A percentile compares a stretch with the other conserved stretches of the same genome.
phyloP scores from a whole-genome alignment of 2,797 vertebrate genomes.

The Tachyglossus aculeatus region DNA sequence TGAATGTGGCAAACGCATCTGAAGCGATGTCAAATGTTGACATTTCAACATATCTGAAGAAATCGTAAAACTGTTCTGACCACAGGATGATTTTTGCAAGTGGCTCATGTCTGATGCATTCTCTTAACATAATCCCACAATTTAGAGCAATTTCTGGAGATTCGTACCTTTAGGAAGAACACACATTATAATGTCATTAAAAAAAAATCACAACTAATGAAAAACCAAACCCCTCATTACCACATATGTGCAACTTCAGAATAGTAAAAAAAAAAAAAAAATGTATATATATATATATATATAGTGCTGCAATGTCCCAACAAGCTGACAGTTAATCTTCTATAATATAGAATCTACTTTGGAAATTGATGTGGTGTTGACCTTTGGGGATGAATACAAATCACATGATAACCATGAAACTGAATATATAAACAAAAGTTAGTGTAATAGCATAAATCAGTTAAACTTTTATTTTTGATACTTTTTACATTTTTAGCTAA shows the following conservation, averaged over 20 bases:
- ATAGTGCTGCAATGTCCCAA: too few relatives aligned
- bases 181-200: neutral
- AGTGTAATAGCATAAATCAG: neutral
- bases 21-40: slow-evolving; percentile 98
- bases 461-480: neutral
- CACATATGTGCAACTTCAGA: too few relatives aligned
- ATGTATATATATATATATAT: too few relatives aligned
- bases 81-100: slow-evolving; percentile 95
- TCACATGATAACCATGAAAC: neutral
- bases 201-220: too few relatives aligned
- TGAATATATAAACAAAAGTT: neutral
- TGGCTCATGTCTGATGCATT: slow-evolving; percentile 95
- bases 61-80: slow-evolving; percentile 96
- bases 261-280: too few relatives aligned
- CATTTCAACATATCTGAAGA: slow-evolving; percentile 99
- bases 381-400: too few relatives aligned
- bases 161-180: slow-evolving; percentile 83
- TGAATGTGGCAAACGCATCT: slow-evolving; percentile 96
- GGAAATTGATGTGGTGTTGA: too few relatives aligned
- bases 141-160: slow-evolving; percentile 96
- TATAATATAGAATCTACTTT: too few relatives aligned
- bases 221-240: too few relatives aligned
- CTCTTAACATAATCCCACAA: slow-evolving; percentile 96
- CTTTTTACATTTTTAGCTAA: neutral
- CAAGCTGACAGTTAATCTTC: too few relatives aligned